These are phyloP conservation scores for Neofelis nebulosa DNA, from an alignment of 2,113 vertebrate genomes.

Conservation along the genomic window DNA sequence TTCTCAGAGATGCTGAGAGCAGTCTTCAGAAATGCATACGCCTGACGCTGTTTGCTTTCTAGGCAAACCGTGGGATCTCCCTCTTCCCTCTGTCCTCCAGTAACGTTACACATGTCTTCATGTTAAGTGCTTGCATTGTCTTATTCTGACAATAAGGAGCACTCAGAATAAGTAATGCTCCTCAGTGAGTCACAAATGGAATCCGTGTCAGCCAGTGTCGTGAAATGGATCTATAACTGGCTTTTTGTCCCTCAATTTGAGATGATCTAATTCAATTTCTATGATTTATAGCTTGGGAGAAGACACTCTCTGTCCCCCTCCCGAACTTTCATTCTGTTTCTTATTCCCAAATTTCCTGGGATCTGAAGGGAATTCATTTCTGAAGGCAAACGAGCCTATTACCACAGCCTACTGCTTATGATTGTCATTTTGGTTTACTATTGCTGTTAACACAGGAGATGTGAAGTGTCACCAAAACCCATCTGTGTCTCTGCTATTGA, in stretches of 20 bases:
- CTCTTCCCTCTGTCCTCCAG: constrained; percentile 62
- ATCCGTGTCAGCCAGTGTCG: constrained; percentile 76
- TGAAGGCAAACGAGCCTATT: constrained; percentile 1
- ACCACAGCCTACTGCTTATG: not conserved
- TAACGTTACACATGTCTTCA: constrained; percentile 75
- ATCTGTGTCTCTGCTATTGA: constrained; percentile 59
- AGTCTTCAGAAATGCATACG: constrained; percentile 36
- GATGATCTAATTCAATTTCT: constrained; percentile 87
- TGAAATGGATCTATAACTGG: constrained; percentile 85
- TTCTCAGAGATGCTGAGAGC: constrained; percentile 55
- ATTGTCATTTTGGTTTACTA: constrained; percentile 19
- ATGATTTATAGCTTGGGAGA: constrained; percentile 82
- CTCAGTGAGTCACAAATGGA: constrained; percentile 84
- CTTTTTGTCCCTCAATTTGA: constrained; percentile 86
- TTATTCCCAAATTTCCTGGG: constrained; percentile 47
- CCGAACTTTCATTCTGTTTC: constrained; percentile 37
- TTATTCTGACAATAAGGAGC: constrained; percentile 37
- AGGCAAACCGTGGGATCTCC: constrained; percentile 59
- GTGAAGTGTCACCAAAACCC: constrained; percentile 25
- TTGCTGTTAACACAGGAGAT: constrained; percentile 44
- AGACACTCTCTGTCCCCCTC: constrained; percentile 55
- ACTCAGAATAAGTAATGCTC: constrained; percentile 84
- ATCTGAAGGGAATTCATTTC: constrained; percentile 62
- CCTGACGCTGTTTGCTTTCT: constrained; percentile 52
- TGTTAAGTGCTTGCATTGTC: constrained; percentile 82